Percentiles rank a stretch among this genome's conserved stretches.
phyloP scores from a whole-genome alignment of 2,113 vertebrate species.

The Melanostigma gelatinosum region DNA sequence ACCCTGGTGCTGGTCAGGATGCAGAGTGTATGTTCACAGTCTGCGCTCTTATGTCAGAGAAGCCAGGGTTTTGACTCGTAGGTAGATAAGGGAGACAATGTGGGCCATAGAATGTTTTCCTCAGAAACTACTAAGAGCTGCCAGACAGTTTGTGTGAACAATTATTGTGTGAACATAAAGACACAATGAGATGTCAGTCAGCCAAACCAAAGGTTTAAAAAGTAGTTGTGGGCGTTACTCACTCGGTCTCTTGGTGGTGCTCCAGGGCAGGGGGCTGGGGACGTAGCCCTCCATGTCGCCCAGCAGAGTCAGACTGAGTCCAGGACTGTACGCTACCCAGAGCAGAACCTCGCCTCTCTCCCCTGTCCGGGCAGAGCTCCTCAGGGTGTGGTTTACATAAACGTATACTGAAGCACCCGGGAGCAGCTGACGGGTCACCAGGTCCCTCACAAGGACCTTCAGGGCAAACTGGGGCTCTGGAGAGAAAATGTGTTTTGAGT shows the following conservation, averaged over 20 bases:
- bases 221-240: conserved; percentile 54
- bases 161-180: background rate
- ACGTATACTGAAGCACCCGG: conserved; percentile 86
- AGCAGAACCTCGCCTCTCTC: conserved; percentile 87
- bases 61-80: background rate
- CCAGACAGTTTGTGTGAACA: too few species aligned
- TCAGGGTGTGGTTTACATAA: conserved; percentile 89
- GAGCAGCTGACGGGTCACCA: conserved; percentile 88
- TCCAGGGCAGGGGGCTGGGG: conserved; percentile 91
- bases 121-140: background rate
- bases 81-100: background rate
- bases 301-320: conserved; percentile 87
- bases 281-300: conserved; percentile 90
- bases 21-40: background rate
- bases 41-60: background rate
- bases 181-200: background rate
- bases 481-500: background rate
- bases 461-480: conserved; percentile 87
- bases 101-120: background rate
- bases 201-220: background rate
- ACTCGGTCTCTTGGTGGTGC: conserved; percentile 91
- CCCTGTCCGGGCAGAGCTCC: conserved; percentile 84
- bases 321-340: conserved; percentile 85
- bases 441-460: conserved; percentile 92
- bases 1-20: background rate